Evolutionary conservation across 1,140 invertebrate genomes (phyloP).

Genomic region (Cyrtorhinus lividipennis): DNA sequence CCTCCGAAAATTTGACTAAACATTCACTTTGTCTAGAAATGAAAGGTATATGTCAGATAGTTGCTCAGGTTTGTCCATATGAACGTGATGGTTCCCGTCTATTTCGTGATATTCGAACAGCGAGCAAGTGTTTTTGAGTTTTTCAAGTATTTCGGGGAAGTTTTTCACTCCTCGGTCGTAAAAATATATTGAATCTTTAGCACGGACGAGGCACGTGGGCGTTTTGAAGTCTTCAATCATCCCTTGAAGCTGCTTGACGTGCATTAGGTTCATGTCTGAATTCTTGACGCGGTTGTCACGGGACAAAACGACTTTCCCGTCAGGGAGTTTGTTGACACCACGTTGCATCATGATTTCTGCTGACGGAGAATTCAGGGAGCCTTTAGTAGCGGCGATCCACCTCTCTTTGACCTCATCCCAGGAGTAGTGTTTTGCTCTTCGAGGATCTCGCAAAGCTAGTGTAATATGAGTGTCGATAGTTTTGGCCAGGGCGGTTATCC

Average conservation of each 20-base stretch:
- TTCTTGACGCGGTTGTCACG: slow-evolving; percentile 46
- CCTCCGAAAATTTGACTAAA: too few relatives aligned
- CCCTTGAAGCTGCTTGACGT: slow-evolving; percentile 44
- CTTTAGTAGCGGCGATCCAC: slow-evolving; percentile 47
- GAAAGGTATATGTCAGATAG: slow-evolving; percentile 32
- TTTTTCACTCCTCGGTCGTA: slow-evolving; percentile 45
- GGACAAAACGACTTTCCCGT: slow-evolving; percentile 42
- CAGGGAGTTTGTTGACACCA: slow-evolving; percentile 40
- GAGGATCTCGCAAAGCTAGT: slow-evolving; percentile 37
- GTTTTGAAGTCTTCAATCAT: slow-evolving; percentile 56
- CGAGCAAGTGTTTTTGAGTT: slow-evolving; percentile 40
- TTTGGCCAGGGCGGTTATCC: slow-evolving; percentile 41
- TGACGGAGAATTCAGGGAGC: slow-evolving; percentile 45
- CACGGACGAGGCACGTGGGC: slow-evolving; percentile 60
- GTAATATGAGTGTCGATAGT: slow-evolving; percentile 55
- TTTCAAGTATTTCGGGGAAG: slow-evolving; percentile 41
- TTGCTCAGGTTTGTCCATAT: slow-evolving; percentile 57
- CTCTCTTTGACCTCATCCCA: slow-evolving; percentile 18
- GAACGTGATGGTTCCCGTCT: slow-evolving; percentile 68
- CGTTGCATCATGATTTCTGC: slow-evolving; percentile 54
- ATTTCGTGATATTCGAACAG: slow-evolving; percentile 52
- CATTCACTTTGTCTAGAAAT: slow-evolving; percentile 8
- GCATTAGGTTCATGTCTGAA: slow-evolving; percentile 47
- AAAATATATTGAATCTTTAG: slow-evolving; percentile 45
- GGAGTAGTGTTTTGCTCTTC: slow-evolving; percentile 3